Conservation (phyloP, 1,140 invertebrate genomes). For the Zaprionus vittiger region DNA sequence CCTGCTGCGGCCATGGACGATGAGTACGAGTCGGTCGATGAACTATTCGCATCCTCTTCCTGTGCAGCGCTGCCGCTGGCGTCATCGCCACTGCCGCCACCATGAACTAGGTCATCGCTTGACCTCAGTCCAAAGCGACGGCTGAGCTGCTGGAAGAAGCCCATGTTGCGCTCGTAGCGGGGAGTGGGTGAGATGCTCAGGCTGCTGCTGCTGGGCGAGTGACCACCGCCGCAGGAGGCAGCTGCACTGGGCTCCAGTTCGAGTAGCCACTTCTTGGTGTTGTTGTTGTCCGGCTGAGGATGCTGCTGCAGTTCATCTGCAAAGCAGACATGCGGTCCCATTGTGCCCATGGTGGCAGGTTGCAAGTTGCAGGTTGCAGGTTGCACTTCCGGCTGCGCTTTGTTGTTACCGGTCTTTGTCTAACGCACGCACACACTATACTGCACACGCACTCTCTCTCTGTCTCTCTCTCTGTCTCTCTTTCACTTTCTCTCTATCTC, state of each 20-base stretch:
- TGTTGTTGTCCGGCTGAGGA: constrained; percentile 25
- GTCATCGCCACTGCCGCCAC: constrained; percentile 63
- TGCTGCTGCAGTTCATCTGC: constrained; percentile 64
- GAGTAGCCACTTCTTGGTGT: constrained; percentile 43
- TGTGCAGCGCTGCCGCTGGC: constrained; percentile 43
- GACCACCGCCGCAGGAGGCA: constrained; percentile 18
- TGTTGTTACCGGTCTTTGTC: constrained; percentile 72
- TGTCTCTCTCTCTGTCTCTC: constrained; percentile 4
- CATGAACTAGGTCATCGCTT: constrained; percentile 84
- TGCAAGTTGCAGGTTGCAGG: background rate
- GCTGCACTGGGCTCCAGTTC: constrained; percentile 36
- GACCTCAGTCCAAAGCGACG: constrained; percentile 86
- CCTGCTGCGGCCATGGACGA: constrained; percentile 83
- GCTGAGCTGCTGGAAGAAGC: constrained; percentile 87
- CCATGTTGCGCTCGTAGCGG: constrained; percentile 85
- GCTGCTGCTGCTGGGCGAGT: constrained; percentile 60
- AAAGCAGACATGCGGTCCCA: constrained; percentile 70
- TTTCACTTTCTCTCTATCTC: background rate
- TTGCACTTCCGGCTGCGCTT: constrained; percentile 47
- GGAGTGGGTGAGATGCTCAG: constrained; percentile 84
- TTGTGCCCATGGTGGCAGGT: background rate
- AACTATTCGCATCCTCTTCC: constrained; percentile 86
- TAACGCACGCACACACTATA: constrained; percentile 1
- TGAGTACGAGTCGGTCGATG: constrained; percentile 86
- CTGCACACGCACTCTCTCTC: constrained; percentile 8